Base-by-base conservation (phyloP, 2,797 vertebrate species). In the Sciurus carolinensis region DNA sequence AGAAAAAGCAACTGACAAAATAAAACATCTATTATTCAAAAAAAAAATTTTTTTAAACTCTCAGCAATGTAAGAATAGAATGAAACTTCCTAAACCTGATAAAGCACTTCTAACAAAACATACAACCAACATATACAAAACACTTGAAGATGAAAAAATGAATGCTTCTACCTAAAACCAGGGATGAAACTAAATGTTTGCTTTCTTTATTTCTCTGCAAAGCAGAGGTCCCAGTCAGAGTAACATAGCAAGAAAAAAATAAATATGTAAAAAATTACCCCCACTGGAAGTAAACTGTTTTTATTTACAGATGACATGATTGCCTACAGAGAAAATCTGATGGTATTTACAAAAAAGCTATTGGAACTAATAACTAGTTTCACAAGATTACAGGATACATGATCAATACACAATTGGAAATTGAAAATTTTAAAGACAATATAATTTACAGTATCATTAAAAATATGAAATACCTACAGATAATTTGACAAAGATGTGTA, bases 1-100 rank as follows among this genome's bases (percentile, higher is more conserved):
- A 83, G 39, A 87, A 95, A 97, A 87, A 82, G 39, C 12, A 83
- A 59, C 36, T 66, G 20, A 87, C 17, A 94, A 91, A 87, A 87
- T 47, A 59, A 14, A 90, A 50, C 10, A 87, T 33, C 11, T 9
- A 52, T 3, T 93, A 57, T 80, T 94, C 7, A 57, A 42, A 13
- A 59, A 13, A 59, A 94, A 84, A 82, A 18, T 28, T 50, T 54
- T 54, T 54, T 18, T 18, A 66, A 85, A 81, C 12, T 76, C 7
- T 93, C n/a, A 95, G 69, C 36, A 92, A 87, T 39, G 20, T 2
- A 75, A n/a, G n/a, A 89, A 89, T 33, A 89, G 39, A 83, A 77
- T 73, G n/a, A 15, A 80, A 93, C 39, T 91, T 73, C 52, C 82
- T 87, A 90, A 73, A 62, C 18, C 77, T 67, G 10, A 66, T 73